These are phyloP conservation scores for Ctenosaura bakeri DNA, from an alignment of 2,797 vertebrate genomes.

Conservation along the genomic window DNA sequence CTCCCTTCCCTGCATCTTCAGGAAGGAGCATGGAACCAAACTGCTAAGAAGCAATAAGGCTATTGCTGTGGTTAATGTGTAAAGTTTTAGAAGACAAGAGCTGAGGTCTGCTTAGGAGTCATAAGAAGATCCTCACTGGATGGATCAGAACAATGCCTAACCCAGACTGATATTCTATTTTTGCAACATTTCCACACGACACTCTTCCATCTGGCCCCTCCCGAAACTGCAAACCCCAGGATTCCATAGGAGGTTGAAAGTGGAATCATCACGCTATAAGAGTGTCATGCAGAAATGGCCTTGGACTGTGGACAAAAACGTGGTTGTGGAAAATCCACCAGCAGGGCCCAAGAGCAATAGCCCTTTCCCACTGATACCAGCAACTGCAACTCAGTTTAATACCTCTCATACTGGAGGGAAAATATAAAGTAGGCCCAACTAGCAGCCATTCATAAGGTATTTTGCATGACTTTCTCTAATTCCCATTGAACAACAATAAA, in stretches of 20 bases:
- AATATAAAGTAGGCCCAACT: not conserved
- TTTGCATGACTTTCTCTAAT: too few species aligned
- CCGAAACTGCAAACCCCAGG: too few species aligned
- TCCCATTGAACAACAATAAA: too few species aligned
- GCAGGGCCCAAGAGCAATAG: too few species aligned
- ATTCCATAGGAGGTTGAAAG: too few species aligned
- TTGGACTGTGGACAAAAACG: too few species aligned
- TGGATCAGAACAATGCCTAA: not conserved
- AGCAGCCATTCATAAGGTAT: not conserved
- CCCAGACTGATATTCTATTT: not conserved
- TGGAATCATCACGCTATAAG: too few species aligned
- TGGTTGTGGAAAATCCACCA: not conserved
- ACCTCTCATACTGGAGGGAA: not conserved
- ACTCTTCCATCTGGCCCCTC: too few species aligned
- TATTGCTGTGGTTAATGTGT: not conserved
- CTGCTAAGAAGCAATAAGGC: not conserved
- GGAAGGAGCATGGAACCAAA: not conserved
- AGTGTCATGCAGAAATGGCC: too few species aligned
- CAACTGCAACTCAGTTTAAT: not conserved
- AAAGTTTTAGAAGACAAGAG: not conserved
- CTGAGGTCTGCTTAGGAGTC: not conserved
- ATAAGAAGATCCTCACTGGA: not conserved
- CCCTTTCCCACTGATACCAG: not conserved
- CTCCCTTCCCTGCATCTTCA: too few species aligned
- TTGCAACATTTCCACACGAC: too few species aligned